These are phyloP conservation scores for Malurus cyaneus DNA, from an alignment of 2,113 vertebrate species.

Conservation along the genomic window DNA sequence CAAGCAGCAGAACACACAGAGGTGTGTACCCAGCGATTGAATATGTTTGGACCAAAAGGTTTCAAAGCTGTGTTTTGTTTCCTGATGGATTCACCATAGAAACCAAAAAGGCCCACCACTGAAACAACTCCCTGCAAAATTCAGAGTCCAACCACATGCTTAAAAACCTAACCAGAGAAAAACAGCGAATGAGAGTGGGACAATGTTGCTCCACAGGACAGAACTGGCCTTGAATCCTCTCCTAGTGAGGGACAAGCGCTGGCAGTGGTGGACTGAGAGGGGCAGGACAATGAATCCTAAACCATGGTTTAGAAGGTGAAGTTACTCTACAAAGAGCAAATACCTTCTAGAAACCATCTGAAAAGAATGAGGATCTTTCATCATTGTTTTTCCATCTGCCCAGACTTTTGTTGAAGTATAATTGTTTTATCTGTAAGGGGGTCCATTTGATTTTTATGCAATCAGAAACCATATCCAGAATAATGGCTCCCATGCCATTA, in stretches of 20 bases:
- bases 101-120: neutral
- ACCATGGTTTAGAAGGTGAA: neutral
- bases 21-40: neutral
- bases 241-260: neutral
- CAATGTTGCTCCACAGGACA: neutral
- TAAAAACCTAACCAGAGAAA: neutral
- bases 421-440: neutral
- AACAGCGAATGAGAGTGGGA: neutral
- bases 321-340: neutral
- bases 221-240: neutral
- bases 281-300: neutral
- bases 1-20: neutral
- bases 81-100: neutral
- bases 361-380: neutral
- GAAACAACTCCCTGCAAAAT: neutral
- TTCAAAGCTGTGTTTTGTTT: neutral
- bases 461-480: neutral
- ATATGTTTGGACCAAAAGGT: neutral
- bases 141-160: neutral
- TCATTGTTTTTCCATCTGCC: neutral
- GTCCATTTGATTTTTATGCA: neutral
- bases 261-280: neutral
- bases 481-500: neutral
- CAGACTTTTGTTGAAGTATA: neutral
- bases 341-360: neutral